Conservation (phyloP, 2,113 vertebrate genomes). For the Centropristis striata region DNA sequence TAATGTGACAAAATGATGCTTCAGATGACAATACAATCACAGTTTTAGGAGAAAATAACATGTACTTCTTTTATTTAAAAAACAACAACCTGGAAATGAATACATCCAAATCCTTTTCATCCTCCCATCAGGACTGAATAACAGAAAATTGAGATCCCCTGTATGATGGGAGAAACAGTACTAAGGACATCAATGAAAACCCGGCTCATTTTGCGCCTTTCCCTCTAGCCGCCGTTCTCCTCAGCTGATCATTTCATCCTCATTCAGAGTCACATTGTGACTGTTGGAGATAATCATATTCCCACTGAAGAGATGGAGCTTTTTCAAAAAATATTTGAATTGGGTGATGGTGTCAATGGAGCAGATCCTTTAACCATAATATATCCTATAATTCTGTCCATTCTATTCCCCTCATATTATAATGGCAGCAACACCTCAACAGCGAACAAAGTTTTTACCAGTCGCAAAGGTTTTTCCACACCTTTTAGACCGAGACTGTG, state of each 20-base stretch:
- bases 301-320: slow-evolving; percentile 42
- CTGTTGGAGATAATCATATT: slow-evolving; percentile 65
- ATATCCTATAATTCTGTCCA: slow-evolving; percentile 51
- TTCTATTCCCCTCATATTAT: slow-evolving; percentile 50
- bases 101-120: neutral
- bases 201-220: slow-evolving; percentile 31
- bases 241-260: slow-evolving; percentile 32
- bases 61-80: neutral
- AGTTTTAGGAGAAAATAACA: neutral
- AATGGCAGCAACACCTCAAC: slow-evolving; percentile 47
- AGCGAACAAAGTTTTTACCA: slow-evolving; percentile 22
- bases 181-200: slow-evolving; percentile 22
- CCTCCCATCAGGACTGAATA: neutral
- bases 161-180: slow-evolving; percentile 5
- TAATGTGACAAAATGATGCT: neutral
- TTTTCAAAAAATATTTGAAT: slow-evolving; percentile 67
- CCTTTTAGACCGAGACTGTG: slow-evolving; percentile 35
- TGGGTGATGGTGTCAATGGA: slow-evolving; percentile 62
- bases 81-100: neutral
- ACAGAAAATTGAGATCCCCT: neutral
- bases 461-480: slow-evolving; percentile 40
- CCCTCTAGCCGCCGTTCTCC: neutral
- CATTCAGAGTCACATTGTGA: slow-evolving; percentile 66
- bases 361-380: slow-evolving; percentile 65
- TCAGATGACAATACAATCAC: neutral